Base-by-base conservation (phyloP, 2,888 invertebrate genomes). In the Clanis bilineata region DNA sequence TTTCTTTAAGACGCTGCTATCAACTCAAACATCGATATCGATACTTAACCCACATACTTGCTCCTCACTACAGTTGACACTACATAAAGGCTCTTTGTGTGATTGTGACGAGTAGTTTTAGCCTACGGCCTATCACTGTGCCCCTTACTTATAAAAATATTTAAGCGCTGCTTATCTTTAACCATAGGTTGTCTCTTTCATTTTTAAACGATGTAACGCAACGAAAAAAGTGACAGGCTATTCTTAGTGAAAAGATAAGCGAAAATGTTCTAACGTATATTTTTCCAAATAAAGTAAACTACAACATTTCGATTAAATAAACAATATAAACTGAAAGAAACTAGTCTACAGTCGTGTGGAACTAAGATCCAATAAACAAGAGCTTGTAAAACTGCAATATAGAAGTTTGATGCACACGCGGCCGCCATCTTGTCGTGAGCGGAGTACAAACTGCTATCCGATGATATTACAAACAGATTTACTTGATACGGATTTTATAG, bases 1-100 rank as follows among this genome's bases (percentile, higher is more conserved):
- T 32, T 32, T 32, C 32, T 32, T n/a, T n/a, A n/a, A n/a, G 32
- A 32, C 9, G 9, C 5, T 32, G 32, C 15, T 39, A 39, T 15
- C 15, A 15, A 28, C 7, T 2, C 9, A 9, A 32, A 32, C 6
- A 18, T 32, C 21, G 57, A 59, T 64, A 59, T 18, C 10, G 47
- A 58, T 18, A 47, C 38, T 2, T 0, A 1, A 23, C 2, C 3
- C 0, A 5, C 15, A 12, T 12, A 12, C 2, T 2, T 12, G 18
- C 2, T 2, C 56, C 7, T 22, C 81, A 64, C 78, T 83, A 77
- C 9, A 69, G 67, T 74, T 74, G 73, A 73, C 51, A 71, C 66
- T 69, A 71, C 64, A 79, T 79, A 82, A 78, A 84, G 77, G 80
- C 87, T 89, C 85, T 88, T 86, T 88, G 83, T 87, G 74, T 80